Percentiles rank a stretch among this genome's conserved stretches.
Conservation (phyloP, 1,140 invertebrate species). For the Bicyclus anynana region DNA sequence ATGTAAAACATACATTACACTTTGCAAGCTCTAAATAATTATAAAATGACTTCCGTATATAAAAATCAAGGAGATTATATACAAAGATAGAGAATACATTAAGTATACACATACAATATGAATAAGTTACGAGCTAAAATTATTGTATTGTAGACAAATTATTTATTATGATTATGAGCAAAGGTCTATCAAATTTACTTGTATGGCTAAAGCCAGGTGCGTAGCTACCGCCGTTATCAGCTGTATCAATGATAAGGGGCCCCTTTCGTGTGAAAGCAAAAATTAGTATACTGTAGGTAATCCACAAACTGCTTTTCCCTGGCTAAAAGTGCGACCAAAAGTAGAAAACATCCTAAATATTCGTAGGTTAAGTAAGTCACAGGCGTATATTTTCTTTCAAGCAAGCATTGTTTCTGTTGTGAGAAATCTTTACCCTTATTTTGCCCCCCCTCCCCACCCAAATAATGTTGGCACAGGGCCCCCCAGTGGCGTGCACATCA, state of each 20-base stretch:
- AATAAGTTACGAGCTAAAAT: slow-evolving; percentile 4
- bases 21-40: slow-evolving; percentile 56
- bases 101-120: background rate
- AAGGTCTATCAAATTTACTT: background rate
- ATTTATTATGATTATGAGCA: background rate
- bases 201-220: background rate
- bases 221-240: background rate
- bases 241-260: too few relatives aligned
- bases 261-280: background rate
- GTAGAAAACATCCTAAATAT: too few relatives aligned
- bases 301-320: too few relatives aligned
- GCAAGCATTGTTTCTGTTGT: too few relatives aligned
- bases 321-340: too few relatives aligned
- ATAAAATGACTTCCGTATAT: slow-evolving; percentile 35
- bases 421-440: too few relatives aligned
- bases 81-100: slow-evolving; percentile 9
- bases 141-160: background rate
- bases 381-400: too few relatives aligned
- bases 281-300: too few relatives aligned
- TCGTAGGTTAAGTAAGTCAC: too few relatives aligned
- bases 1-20: slow-evolving; percentile 55
- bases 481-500: too few relatives aligned
- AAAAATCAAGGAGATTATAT: slow-evolving; percentile 51
- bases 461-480: too few relatives aligned
- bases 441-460: too few relatives aligned